Base-by-base conservation (phyloP, 2,797 vertebrate genomes). In the Smutsia gigantea region DNA sequence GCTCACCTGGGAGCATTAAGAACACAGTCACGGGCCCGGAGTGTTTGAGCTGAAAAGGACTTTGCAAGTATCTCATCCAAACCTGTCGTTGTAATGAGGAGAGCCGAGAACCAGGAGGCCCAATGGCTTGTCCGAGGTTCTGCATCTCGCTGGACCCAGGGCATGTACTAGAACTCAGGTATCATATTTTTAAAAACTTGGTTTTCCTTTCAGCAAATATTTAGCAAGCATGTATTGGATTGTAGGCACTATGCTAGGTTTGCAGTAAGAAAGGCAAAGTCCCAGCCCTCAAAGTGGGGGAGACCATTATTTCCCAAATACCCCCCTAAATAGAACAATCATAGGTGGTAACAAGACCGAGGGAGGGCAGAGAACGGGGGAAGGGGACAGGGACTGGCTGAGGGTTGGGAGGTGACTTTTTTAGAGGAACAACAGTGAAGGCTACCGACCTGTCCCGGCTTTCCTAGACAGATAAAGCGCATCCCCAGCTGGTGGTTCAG, bases 201-300 rank as follows among this genome's bases (percentile, higher is more conserved):
- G 18, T 93, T 94, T 94, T 81, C n/a, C 34, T 95, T 93, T 74
- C 9, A 25, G 53, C 15, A 96, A 29, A 75, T 88, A 59, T 49
- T 66, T 68, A 78, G 85, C 17, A 34, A 78, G 34, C 17, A 13
- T 34, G 13, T 83, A 10, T 63, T 46, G 68, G 39, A 57, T 63
- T 57, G 27, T 55, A 75, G 46, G 19, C 59, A 12, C 46, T 75
- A 0, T 14, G 53, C 27, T 83, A 42, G 78, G 57, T 49, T 59
- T 78, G 31, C 13, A 63, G 51, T 85, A 18, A 64, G 63, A 13
- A 64, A 94, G 17, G 57, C 66, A 42, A 59, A 94, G 29, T 68
- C 31, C 71, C 27, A 21, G 27, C 37, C 72, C 61, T 83, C 15
- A 55, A 8, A 0, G 14, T 13, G 17, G 46, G n/a, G 46, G n/a